These are phyloP conservation scores for Craterocephalus amniculus DNA, from an alignment of 2,797 vertebrate species.

Conservation along the genomic window DNA sequence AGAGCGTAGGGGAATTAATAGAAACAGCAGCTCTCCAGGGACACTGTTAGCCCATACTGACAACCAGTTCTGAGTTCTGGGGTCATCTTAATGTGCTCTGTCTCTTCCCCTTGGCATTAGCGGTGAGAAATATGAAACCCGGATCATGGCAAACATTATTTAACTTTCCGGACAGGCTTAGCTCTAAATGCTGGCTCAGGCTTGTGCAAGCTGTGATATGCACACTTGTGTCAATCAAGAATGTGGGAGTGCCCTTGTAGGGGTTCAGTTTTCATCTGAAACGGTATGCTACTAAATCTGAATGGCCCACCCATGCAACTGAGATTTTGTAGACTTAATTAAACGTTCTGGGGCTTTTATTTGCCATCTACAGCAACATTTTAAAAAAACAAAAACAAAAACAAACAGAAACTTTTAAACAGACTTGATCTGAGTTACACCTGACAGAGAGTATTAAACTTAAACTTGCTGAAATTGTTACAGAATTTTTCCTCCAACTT, in stretches of 20 bases:
- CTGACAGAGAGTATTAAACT: not conserved
- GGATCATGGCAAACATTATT: constrained; percentile 69
- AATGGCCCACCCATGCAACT: constrained; percentile 38
- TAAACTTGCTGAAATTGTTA: not conserved
- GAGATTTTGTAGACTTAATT: constrained; percentile 17
- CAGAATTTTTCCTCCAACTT: not conserved
- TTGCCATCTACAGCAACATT: not conserved
- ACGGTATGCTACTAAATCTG: constrained; percentile 49
- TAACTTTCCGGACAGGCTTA: constrained; percentile 72
- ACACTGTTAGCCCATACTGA: constrained; percentile 67
- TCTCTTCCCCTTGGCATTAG: constrained; percentile 72
- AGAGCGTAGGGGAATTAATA: constrained; percentile 75
- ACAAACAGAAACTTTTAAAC: not conserved
- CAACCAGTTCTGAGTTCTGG: constrained; percentile 69
- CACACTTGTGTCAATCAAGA: constrained; percentile 74
- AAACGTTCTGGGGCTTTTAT: constrained; percentile 9
- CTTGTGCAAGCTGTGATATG: constrained; percentile 67
- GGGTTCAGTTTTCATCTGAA: constrained; percentile 58
- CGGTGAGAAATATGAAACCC: constrained; percentile 67
- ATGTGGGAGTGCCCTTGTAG: constrained; percentile 69
- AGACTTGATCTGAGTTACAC: not conserved
- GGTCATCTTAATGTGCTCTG: constrained; percentile 72
- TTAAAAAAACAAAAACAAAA: too few species aligned
- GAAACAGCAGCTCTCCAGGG: constrained; percentile 77
- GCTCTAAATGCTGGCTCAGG: constrained; percentile 50